These are phyloP conservation scores for Eueremaeus valkanovi DNA, from an alignment of 2,888 invertebrate species.

Conservation along the genomic window DNA sequence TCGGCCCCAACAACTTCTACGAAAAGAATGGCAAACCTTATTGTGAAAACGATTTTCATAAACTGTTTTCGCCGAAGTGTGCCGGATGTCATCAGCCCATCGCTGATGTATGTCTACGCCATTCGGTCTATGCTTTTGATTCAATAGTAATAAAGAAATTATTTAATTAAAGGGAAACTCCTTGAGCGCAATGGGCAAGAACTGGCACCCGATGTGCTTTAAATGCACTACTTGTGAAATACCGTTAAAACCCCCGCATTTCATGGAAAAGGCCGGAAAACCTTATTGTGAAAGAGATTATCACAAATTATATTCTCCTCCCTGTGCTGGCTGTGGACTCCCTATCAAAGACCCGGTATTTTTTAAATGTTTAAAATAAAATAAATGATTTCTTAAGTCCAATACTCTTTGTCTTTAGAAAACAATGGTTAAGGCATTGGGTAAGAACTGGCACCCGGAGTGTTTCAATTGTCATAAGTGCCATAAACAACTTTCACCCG, in stretches of 20 bases:
- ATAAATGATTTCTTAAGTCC: neutral
- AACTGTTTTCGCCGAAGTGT: too few relatives aligned
- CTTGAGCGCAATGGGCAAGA: conserved; percentile 75
- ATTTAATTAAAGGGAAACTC: conserved; percentile 28
- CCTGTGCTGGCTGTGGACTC: conserved; percentile 97
- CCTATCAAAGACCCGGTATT: conserved; percentile 73
- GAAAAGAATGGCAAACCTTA: too few relatives aligned
- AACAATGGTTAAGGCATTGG: conserved; percentile 62
- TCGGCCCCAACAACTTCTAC: too few relatives aligned
- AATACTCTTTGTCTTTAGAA: neutral
- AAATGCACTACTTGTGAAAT: conserved; percentile 95
- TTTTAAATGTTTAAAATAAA: too few relatives aligned
- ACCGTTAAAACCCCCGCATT: conserved; percentile 94
- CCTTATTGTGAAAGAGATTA: conserved; percentile 97
- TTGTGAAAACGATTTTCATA: too few relatives aligned
- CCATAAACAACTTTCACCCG: conserved; percentile 90
- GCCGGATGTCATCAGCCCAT: too few relatives aligned
- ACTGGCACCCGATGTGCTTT: conserved; percentile 99
- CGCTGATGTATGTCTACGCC: conserved; percentile 58
- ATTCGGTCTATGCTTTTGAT: neutral
- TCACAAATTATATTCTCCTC: conserved; percentile 95
- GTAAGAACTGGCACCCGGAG: conserved; percentile 98
- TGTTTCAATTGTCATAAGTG: conserved; percentile 99
- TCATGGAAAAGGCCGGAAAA: conserved; percentile 93
- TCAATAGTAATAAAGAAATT: neutral